These are phyloP conservation scores for Odiellus spinosus DNA, from an alignment of 2,888 invertebrate genomes.

Conservation along the genomic window DNA sequence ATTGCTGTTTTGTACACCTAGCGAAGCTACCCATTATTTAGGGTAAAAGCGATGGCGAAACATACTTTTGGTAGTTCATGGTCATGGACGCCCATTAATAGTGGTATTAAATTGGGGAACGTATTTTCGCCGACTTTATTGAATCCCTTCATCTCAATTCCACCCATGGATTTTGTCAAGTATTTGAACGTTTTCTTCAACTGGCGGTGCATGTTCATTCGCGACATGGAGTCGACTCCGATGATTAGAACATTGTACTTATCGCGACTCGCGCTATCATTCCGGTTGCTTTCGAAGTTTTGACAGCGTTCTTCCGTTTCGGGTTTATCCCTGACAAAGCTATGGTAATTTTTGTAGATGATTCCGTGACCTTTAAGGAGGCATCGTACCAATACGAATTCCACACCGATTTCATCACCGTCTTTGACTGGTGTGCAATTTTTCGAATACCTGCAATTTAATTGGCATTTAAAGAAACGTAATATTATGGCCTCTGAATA, in stretches of 20 bases:
- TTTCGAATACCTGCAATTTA: too few relatives aligned
- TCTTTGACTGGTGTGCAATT: too few relatives aligned
- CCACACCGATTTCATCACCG: too few relatives aligned
- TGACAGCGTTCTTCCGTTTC: slow-evolving; percentile 7
- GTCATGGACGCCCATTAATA: slow-evolving; percentile 24
- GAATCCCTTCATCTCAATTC: slow-evolving; percentile 56
- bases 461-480: too few relatives aligned
- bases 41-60: too few relatives aligned
- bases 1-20: too few relatives aligned
- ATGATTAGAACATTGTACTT: slow-evolving; percentile 44
- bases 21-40: too few relatives aligned
- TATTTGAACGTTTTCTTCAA: slow-evolving; percentile 54
- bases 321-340: slow-evolving; percentile 12
- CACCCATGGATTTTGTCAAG: slow-evolving; percentile 39
- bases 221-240: slow-evolving; percentile 70
- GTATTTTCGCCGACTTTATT: slow-evolving; percentile 37
- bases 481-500: too few relatives aligned
- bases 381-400: too few relatives aligned
- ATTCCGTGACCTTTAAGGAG: too few relatives aligned
- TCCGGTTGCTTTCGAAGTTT: not conserved
- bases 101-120: slow-evolving; percentile 26
- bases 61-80: slow-evolving; percentile 11
- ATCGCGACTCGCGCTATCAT: not conserved
- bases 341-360: slow-evolving; percentile 12
- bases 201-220: slow-evolving; percentile 55